Percentiles rank a stretch among this genome's conserved stretches.
Conservation (phyloP, 2,113 vertebrate species). For the Chionis minor region DNA sequence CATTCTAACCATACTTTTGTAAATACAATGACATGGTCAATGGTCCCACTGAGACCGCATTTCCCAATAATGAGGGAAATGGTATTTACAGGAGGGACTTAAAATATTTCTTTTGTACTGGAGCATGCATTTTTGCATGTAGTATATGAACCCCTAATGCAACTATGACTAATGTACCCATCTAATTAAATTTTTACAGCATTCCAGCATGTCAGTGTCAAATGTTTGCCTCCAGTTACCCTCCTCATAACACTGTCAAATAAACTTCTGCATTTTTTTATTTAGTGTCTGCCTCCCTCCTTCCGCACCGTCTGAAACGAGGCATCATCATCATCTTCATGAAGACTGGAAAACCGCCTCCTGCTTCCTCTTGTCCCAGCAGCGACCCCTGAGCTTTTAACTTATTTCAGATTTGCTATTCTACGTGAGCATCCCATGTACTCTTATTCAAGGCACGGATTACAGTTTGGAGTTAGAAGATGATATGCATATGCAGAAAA, state of each 20-base stretch:
- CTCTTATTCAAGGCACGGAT: neutral
- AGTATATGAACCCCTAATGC: constrained; percentile 72
- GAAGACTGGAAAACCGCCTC: constrained; percentile 12
- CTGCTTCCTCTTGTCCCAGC: constrained; percentile 11
- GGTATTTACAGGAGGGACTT: constrained; percentile 79
- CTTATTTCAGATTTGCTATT: neutral
- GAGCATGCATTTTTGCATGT: constrained; percentile 75
- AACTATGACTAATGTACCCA: constrained; percentile 79
- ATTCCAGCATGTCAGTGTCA: constrained; percentile 79
- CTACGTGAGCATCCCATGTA: neutral
- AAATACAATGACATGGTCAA: constrained; percentile 70
- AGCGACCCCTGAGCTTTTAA: neutral
- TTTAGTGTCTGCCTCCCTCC: constrained; percentile 52
- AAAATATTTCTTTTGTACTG: constrained; percentile 72
- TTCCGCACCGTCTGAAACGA: constrained; percentile 37
- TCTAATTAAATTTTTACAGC: constrained; percentile 85
- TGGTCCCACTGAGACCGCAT: constrained; percentile 73
- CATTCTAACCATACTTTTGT: constrained; percentile 70
- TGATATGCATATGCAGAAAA: neutral
- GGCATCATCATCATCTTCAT: constrained; percentile 1
- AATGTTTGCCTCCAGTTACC: constrained; percentile 78
- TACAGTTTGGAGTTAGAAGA: neutral
- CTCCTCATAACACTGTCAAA: constrained; percentile 76
- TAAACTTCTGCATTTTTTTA: constrained; percentile 58
- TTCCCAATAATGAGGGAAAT: constrained; percentile 80